phyloP scores from a whole-genome alignment of 2,797 vertebrate species.

The Rhinatrema bivittatum region DNA sequence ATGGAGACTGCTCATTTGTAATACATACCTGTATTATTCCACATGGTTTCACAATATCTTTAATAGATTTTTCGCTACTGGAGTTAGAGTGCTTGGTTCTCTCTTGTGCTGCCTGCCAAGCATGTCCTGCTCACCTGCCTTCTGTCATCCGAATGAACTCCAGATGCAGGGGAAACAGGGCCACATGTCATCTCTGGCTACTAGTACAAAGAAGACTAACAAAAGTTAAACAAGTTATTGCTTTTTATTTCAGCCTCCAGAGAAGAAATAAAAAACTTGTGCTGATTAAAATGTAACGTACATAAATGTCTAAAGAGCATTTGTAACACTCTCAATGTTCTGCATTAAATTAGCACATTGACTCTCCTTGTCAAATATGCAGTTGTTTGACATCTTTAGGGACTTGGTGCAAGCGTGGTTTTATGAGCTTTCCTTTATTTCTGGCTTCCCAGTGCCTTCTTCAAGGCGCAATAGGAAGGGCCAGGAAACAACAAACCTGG shows the following conservation, averaged over 20 bases:
- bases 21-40: no score
- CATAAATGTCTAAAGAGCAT: constrained; percentile 3
- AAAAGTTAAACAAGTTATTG: not conserved
- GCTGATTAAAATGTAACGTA: constrained; percentile 17
- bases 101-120: no score
- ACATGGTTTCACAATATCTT: no score
- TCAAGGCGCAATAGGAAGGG: no score
- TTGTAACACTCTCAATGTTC: constrained; percentile 3
- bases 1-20: no score
- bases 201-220: not conserved
- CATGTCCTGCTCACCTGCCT: no score
- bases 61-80: no score
- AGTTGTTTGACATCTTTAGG: constrained; percentile 13
- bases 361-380: not conserved
- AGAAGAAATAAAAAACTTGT: constrained; percentile 19
- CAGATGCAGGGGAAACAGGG: constrained; percentile 1
- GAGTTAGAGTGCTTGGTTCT: no score
- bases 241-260: constrained; percentile 1
- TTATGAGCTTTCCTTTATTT: no score
- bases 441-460: no score
- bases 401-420: constrained; percentile 2
- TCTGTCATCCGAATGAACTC: constrained; percentile 6
- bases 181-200: constrained; percentile 5
- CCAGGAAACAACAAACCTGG: no score
- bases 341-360: constrained; percentile 14